Base-by-base conservation (phyloP, 2,888 invertebrate species). In the Drosophila paracracens region DNA sequence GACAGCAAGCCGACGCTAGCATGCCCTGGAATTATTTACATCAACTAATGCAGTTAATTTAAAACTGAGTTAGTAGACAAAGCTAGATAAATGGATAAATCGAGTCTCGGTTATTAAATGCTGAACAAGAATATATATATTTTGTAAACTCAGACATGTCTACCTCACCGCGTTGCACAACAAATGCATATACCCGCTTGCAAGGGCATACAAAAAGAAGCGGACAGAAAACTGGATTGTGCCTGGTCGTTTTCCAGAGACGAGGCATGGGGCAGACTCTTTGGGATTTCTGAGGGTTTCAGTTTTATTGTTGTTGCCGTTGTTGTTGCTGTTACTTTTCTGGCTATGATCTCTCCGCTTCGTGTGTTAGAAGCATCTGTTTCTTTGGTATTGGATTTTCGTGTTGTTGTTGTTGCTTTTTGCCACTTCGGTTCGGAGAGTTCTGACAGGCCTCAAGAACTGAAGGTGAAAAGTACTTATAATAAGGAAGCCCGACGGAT, bases 201-300 rank as follows among this genome's bases (percentile, higher is more conserved):
- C 13, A 27, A 38, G 31, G 7, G 57, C 10, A 18, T 6, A 40
- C 21, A 64, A 60, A 46, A 43, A 54, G 53, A 65, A 65, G 43
- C 62, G 66, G 61, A 76, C 89, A 81, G 72, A 83, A 89, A 85
- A 85, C 85, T 85, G 90, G 85, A 85, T 85, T 85, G 79, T 69
- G 86, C 80, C 75, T 16, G 25, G 53, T 88, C 71, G 89, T 87
- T 83, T 83, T 87, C 75, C 88, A 76, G 52, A 40, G 38, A 36
- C 21, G 58, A 40, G 78, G 67, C 67, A 68, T 70, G 77, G 59
- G 62, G 71, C 74, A 89, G 89, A 88, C 76, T 72, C 89, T 84
- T 79, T 84, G 84, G 84, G 90, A 85, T 89, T 85, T 85, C 73
- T 88, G 76, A 77, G 73, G 78, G 71, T 76, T 76, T 69, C 48